Evolutionary conservation across 2,888 invertebrate species (phyloP).

Genomic region (Lordiphosa andalusiaca): DNA sequence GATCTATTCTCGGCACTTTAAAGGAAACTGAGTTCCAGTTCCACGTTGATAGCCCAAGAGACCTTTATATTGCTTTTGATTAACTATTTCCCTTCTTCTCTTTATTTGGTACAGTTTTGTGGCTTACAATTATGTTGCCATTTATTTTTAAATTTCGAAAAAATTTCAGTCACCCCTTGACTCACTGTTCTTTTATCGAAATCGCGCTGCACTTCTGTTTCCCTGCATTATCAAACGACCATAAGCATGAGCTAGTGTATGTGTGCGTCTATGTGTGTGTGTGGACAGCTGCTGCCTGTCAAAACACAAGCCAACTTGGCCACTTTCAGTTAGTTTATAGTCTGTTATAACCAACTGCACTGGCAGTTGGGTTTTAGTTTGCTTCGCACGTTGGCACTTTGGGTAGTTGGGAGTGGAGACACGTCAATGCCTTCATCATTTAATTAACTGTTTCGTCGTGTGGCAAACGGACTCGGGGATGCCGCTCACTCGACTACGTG

Average conservation of each 20-base stretch:
- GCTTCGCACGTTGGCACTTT: slow-evolving; percentile 11
- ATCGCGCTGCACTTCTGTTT: too few relatives aligned
- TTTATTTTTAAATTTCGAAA: too few relatives aligned
- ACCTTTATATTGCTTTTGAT: too few relatives aligned
- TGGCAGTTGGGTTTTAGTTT: slow-evolving; percentile 12
- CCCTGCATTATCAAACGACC: slow-evolving; percentile 1
- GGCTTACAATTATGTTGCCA: too few relatives aligned
- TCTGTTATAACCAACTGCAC: neutral
- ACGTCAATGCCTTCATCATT: slow-evolving; percentile 74
- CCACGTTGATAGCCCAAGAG: too few relatives aligned
- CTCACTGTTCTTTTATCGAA: too few relatives aligned
- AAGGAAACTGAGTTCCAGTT: too few relatives aligned
- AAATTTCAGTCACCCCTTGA: too few relatives aligned
- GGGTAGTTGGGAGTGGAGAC: slow-evolving; percentile 43
- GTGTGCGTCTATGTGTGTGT: neutral
- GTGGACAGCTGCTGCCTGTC: slow-evolving; percentile 3
- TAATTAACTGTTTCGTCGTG: slow-evolving; percentile 68
- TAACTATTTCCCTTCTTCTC: too few relatives aligned
- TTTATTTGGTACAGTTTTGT: too few relatives aligned
- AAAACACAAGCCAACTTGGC: slow-evolving; percentile 8
- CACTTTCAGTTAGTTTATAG: slow-evolving; percentile 15
- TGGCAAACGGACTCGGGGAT: slow-evolving; percentile 26
- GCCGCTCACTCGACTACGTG: slow-evolving; percentile 15
- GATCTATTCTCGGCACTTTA: too few relatives aligned
- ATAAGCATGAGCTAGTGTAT: neutral